Evolutionary conservation across 2,888 invertebrate species (phyloP).

Genomic region (Trissonchulus sp.): DNA sequence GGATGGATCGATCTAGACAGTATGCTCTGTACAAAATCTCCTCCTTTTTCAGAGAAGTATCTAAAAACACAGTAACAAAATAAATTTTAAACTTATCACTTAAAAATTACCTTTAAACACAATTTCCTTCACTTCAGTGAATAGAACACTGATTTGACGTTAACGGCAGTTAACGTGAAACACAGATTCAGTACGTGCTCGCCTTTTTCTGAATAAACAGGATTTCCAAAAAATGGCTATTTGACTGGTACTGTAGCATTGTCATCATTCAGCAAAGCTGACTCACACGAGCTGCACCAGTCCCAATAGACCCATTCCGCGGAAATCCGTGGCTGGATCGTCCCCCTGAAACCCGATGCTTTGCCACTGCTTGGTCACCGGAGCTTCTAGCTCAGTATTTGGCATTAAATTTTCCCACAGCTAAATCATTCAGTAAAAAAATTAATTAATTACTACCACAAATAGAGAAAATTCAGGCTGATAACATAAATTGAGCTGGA

Average conservation of each 20-base stretch:
- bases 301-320: slow-evolving; percentile 93
- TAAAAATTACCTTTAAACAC: too few species aligned
- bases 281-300: slow-evolving; percentile 75
- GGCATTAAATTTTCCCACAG: slow-evolving; percentile 78
- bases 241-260: too few species aligned
- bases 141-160: too few species aligned
- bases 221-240: too few species aligned
- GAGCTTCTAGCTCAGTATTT: slow-evolving; percentile 63
- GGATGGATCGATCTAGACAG: background rate
- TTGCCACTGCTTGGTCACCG: slow-evolving; percentile 88
- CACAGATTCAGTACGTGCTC: too few species aligned
- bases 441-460: slow-evolving; percentile 20
- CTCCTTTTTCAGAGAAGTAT: background rate
- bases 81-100: background rate
- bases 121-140: too few species aligned
- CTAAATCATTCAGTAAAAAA: slow-evolving; percentile 48
- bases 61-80: background rate
- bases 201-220: too few species aligned
- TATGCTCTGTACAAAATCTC: background rate
- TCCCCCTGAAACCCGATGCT: slow-evolving; percentile 87
- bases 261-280: background rate
- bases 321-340: slow-evolving; percentile 94
- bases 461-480: background rate
- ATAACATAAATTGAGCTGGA: too few species aligned
- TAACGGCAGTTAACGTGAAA: too few species aligned